Evolutionary conservation across 2,797 vertebrate species (phyloP).

Genomic region (Distichodus sexfasciatus): DNA sequence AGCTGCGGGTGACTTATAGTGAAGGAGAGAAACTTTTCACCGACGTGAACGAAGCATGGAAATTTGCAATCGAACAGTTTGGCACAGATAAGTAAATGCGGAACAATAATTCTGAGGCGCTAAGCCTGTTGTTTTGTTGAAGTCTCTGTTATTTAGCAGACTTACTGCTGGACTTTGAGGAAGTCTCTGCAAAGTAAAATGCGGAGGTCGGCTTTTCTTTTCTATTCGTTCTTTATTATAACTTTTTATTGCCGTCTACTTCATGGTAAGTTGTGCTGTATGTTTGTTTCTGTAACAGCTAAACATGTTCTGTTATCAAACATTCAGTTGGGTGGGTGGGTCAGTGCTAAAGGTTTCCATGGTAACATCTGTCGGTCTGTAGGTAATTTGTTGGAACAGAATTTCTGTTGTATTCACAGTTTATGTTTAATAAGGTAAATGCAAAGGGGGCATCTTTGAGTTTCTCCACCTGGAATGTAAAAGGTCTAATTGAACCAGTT

Average conservation of each 20-base stretch:
- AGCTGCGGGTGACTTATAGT: background rate
- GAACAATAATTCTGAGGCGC: background rate
- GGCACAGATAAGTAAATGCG: background rate
- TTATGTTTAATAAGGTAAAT: background rate
- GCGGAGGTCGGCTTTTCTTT: background rate
- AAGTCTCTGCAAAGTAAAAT: background rate
- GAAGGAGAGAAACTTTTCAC: background rate
- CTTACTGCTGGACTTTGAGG: background rate
- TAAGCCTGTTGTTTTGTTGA: background rate
- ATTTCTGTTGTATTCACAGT: background rate
- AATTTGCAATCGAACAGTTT: background rate
- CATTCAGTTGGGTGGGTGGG: background rate
- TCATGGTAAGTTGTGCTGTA: background rate
- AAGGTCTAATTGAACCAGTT: conserved; percentile 28
- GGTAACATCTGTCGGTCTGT: background rate
- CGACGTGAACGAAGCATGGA: background rate
- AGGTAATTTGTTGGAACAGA: background rate
- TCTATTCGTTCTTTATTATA: background rate
- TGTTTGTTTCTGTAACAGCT: background rate
- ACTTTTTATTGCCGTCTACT: background rate
- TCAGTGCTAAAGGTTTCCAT: background rate
- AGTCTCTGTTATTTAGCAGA: background rate
- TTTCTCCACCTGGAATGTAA: conserved; percentile 14
- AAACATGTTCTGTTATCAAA: background rate
- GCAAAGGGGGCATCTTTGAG: background rate